phyloP scores from a whole-genome alignment of 2,113 vertebrate species.

The Sylvilagus bachmani region DNA sequence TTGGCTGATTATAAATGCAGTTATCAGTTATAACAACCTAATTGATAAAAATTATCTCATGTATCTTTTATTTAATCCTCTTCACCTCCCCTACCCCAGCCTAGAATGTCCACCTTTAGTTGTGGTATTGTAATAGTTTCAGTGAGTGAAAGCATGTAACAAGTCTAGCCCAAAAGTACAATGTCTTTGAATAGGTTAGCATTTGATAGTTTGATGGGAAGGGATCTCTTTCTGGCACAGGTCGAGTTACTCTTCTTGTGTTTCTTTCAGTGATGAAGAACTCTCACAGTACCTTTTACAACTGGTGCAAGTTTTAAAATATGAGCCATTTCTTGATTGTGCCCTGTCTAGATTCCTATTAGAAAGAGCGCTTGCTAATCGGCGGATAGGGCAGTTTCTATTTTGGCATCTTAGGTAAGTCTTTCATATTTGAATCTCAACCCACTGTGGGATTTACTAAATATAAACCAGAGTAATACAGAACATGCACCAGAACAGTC shows the following conservation, averaged over 20 bases:
- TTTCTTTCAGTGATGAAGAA: conserved; percentile 94
- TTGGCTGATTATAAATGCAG: background rate
- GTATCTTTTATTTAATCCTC: background rate
- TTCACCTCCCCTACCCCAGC: background rate
- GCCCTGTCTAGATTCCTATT: conserved; percentile 97
- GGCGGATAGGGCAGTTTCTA: conserved; percentile 98
- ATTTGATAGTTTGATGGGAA: background rate
- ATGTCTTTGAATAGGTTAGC: background rate
- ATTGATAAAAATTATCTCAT: background rate
- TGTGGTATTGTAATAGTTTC: background rate
- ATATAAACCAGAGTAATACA: background rate
- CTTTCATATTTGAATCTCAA: background rate
- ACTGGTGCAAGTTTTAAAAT: conserved; percentile 98
- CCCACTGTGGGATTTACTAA: background rate
- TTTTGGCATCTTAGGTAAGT: conserved; percentile 99
- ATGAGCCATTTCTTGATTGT: conserved; percentile 98
- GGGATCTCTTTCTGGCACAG: background rate
- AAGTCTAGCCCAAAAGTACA: background rate
- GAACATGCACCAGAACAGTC: background rate
- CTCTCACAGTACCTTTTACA: conserved; percentile 98
- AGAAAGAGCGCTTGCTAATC: conserved; percentile 95
- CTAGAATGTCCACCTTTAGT: background rate
- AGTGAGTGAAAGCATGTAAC: background rate
- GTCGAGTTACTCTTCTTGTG: conserved; percentile 49
- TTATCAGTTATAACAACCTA: background rate